Base-by-base conservation (phyloP, 2,888 invertebrate genomes). In the Stratiomys singularior region DNA sequence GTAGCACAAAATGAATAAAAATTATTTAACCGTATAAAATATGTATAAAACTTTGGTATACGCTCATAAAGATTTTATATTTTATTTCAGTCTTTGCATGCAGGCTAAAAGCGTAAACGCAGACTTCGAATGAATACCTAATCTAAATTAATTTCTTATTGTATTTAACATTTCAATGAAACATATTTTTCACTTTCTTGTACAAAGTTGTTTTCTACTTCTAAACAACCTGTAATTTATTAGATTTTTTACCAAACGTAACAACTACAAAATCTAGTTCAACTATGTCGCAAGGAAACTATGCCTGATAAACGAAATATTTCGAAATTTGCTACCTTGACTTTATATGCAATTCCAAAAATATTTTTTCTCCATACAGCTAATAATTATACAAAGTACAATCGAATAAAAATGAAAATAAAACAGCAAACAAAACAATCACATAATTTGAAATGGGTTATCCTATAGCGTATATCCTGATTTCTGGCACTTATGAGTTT, bases 71-170 rank as follows among this genome's bases (percentile, higher is more conserved):
- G 37, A 37, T 37, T 37, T 81, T 82, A 83, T 82, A 82, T 81
- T 83, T 85, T 83, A 81, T 87, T 87, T 85, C 87, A 87, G 87
- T 87, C 87, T 82, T 86, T 87, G 83, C 87, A 87, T 86, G 87
- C 88, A 83, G 87, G 86, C 83, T 87, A 87, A 86, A 77, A 60
- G 30, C 76, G 21, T 58, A 21, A 58, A 18, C n/a, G 37, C 72
- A 72, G 58, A 58, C 25, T 9, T n/a, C 64, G 18, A 67, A 44
- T 30, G n/a, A 44, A 67, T 46, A 67, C 60, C 5, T 9, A 21
- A 60, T 4, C 21, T 60, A 9, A 23, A 5, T 52, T 52, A 3
- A 4, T 18, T 52, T 52, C 52, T n/a, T 52, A 4, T 52, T 52
- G 18, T 52, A 52, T 52, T n/a, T n/a, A n/a, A 52, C 15, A 15